A percentile compares a stretch with the other conserved stretches of the same genome.
These are phyloP conservation scores for Galerucella pusilla DNA, from an alignment of 2,888 invertebrate species.

Conservation along the genomic window DNA sequence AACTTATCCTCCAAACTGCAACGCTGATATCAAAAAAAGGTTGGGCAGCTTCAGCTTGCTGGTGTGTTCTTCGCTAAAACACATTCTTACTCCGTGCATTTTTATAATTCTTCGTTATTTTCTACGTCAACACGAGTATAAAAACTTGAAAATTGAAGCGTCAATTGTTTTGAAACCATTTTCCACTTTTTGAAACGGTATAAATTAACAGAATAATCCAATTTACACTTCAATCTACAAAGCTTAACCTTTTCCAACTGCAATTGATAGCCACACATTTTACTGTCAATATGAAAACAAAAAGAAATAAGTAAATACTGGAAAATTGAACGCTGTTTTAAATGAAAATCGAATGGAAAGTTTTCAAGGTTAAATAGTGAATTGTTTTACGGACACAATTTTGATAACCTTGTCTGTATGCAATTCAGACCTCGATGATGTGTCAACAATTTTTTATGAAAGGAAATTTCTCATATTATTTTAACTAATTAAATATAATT, in stretches of 20 bases:
- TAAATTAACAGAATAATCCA: not conserved
- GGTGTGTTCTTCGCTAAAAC: too few species aligned
- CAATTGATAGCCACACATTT: not conserved
- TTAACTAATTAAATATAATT: not conserved
- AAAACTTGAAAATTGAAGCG: too few species aligned
- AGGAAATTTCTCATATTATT: not conserved
- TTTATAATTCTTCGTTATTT: too few species aligned
- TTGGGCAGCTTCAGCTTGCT: too few species aligned
- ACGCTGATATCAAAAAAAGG: too few species aligned
- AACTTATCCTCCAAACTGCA: too few species aligned
- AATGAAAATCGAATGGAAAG: slow-evolving; percentile 9
- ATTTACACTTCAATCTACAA: not conserved
- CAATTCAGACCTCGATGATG: not conserved
- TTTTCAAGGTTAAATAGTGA: not conserved
- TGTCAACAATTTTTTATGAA: slow-evolving; percentile 12
- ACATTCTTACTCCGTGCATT: too few species aligned
- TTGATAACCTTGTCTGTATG: not conserved
- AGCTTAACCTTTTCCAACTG: not conserved
- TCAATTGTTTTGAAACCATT: not conserved
- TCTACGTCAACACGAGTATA: too few species aligned
- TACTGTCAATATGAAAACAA: not conserved
- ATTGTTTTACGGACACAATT: not conserved
- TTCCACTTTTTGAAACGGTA: not conserved
- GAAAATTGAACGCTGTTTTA: not conserved
- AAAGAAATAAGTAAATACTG: not conserved